A percentile compares a stretch with the other conserved stretches of the same genome.
Evolutionary conservation across 2,888 invertebrate genomes (phyloP).

Genomic region (Hymenopus coronatus): DNA sequence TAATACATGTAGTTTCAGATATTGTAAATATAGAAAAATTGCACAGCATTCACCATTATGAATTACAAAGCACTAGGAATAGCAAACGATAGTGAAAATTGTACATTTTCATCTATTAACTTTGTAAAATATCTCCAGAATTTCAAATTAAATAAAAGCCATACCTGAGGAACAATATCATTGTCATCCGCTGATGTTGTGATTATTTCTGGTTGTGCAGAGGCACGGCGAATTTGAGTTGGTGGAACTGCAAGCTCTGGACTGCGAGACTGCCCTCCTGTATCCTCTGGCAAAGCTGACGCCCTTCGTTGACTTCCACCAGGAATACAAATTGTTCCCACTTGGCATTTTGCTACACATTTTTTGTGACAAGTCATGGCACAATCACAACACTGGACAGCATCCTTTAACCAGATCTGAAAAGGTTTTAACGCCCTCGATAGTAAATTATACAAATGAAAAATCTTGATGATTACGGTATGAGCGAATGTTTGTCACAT

Average conservation of each 20-base stretch:
- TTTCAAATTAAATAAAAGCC: neutral
- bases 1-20: no score
- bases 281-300: conserved; percentile 31
- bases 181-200: conserved; percentile 39
- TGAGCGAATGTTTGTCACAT: no score
- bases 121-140: neutral
- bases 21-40: no score
- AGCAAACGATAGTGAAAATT: neutral
- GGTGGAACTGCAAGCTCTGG: conserved; percentile 30
- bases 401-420: conserved; percentile 95
- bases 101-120: neutral
- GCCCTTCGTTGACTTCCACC: conserved; percentile 36
- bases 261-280: conserved; percentile 29
- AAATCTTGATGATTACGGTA: no score
- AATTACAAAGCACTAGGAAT: no score
- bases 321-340: conserved; percentile 59
- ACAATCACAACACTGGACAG: conserved; percentile 87
- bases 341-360: conserved; percentile 84
- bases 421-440: neutral
- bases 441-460: no score
- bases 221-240: conserved; percentile 32
- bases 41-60: no score
- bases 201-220: conserved; percentile 40
- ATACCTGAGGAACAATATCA: conserved; percentile 5
- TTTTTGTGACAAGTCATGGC: conserved; percentile 94